A percentile compares a stretch with the other conserved stretches of the same genome.
These are phyloP conservation scores for Muscicapa comitata DNA, from an alignment of 2,797 vertebrate species.

Conservation along the genomic window DNA sequence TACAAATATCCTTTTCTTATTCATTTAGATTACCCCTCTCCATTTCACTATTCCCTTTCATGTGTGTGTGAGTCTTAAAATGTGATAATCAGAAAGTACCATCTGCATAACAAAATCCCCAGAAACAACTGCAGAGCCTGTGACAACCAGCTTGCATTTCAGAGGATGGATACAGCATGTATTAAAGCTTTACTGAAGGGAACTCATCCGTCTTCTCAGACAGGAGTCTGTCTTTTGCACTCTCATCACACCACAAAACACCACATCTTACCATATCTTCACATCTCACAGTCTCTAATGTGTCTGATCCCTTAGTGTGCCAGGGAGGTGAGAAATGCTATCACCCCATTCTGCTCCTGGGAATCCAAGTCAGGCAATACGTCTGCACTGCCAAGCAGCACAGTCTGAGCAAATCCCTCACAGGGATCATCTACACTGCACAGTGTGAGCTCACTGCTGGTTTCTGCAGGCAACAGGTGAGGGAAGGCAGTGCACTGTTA, in stretches of 20 bases:
- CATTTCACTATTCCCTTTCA: neutral
- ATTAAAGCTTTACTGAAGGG: neutral
- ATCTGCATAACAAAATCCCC: constrained; percentile 6
- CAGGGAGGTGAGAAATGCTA: constrained; percentile 1
- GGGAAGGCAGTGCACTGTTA: neutral
- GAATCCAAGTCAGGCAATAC: neutral
- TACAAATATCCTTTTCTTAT: neutral
- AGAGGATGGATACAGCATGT: neutral
- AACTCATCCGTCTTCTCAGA: neutral
- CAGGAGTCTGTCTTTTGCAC: neutral
- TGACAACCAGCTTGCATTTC: neutral
- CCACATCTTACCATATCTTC: neutral
- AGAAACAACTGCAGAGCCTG: constrained; percentile 20
- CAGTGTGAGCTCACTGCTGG: neutral
- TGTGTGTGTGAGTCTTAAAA: neutral
- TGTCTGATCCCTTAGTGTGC: neutral
- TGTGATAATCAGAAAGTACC: neutral
- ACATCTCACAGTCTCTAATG: neutral
- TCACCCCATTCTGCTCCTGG: neutral
- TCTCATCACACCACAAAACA: neutral
- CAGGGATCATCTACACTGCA: neutral
- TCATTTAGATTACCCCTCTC: neutral
- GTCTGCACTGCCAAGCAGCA: neutral
- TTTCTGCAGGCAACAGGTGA: neutral
- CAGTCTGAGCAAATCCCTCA: neutral